Conservation (phyloP, 1,140 invertebrate genomes). For the Ceratina australensis region DNA sequence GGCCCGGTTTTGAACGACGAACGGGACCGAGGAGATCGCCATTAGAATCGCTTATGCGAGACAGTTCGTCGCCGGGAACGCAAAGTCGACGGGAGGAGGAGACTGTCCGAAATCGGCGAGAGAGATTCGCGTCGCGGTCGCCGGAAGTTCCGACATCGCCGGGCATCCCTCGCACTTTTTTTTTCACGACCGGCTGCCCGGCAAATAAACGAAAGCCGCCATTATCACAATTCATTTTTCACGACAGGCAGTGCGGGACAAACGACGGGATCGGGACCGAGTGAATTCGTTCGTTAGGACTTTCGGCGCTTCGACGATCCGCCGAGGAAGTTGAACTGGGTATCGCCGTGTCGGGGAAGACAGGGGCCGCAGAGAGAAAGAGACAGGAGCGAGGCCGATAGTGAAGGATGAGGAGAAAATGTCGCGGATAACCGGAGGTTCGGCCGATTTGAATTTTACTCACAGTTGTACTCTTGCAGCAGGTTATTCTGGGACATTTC, state of each 20-base stretch:
- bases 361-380: too few species aligned
- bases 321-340: too few species aligned
- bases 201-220: constrained; percentile 76
- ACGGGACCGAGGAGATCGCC: background rate
- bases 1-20: background rate
- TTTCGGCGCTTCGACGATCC: too few species aligned
- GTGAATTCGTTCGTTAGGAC: background rate
- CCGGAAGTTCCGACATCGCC: constrained; percentile 44
- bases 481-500: constrained; percentile 65
- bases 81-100: constrained; percentile 1
- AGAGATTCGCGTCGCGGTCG: constrained; percentile 31
- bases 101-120: constrained; percentile 17
- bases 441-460: constrained; percentile 49
- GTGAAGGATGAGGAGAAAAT: background rate
- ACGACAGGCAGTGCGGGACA: constrained; percentile 13
- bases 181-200: constrained; percentile 44
- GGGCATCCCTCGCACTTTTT: constrained; percentile 59
- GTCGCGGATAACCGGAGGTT: too few species aligned
- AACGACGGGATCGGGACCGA: constrained; percentile 4
- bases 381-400: background rate
- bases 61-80: too few species aligned
- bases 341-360: too few species aligned
- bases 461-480: constrained; percentile 67
- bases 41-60: background rate
- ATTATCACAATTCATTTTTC: constrained; percentile 71